These are phyloP conservation scores for Smittia sp. DNA, from an alignment of 2,888 invertebrate species.

Conservation along the genomic window DNA sequence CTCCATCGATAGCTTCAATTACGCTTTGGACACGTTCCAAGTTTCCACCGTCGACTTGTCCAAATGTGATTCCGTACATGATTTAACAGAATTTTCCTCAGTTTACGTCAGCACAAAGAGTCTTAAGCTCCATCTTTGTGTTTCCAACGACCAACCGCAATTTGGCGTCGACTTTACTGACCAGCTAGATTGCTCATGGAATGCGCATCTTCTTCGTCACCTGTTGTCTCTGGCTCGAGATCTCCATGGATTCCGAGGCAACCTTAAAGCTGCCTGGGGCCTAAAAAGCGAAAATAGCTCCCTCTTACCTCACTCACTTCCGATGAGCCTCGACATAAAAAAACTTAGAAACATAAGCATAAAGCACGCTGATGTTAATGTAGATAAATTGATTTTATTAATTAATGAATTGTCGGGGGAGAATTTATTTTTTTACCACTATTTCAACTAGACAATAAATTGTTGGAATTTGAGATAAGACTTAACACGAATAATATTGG, in stretches of 20 bases:
- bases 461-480: too few species aligned
- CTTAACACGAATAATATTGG: too few species aligned
- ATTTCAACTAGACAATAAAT: conserved; percentile 1
- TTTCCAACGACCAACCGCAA: conserved; percentile 7
- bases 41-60: conserved; percentile 26
- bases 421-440: conserved; percentile 34
- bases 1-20: conserved; percentile 27
- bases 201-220: conserved; percentile 27
- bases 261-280: background rate
- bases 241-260: conserved; percentile 22
- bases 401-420: conserved; percentile 33
- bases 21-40: background rate
- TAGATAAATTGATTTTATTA: conserved; percentile 34
- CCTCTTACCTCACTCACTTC: conserved; percentile 26
- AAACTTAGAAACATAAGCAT: conserved; percentile 32
- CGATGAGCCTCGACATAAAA: conserved; percentile 26
- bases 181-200: conserved; percentile 37
- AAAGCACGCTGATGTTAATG: conserved; percentile 34
- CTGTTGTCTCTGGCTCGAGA: conserved; percentile 22
- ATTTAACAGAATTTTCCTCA: conserved; percentile 21
- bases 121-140: background rate
- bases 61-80: background rate
- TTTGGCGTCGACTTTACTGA: conserved; percentile 23
- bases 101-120: conserved; percentile 28
- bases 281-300: background rate